A percentile compares a stretch with the other conserved stretches of the same genome.
Conservation (phyloP, 2,113 vertebrate species). For the Polyodon spathula region DNA sequence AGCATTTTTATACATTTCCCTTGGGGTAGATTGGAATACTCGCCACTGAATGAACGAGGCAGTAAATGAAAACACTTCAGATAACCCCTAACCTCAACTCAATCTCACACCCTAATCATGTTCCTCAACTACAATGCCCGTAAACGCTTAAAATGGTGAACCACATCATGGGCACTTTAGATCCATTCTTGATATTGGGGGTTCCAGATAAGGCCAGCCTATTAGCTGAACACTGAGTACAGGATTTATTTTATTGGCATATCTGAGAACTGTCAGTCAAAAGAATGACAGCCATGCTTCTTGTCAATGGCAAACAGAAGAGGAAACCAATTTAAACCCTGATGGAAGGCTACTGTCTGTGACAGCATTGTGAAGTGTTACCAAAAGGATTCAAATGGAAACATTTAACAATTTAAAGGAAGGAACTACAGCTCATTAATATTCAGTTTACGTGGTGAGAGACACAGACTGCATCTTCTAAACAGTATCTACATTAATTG, state of each 20-base stretch:
- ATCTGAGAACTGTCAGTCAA: slow-evolving; percentile 21
- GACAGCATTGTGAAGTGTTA: no score
- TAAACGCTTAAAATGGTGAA: slow-evolving; percentile 16
- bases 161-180: slow-evolving; percentile 6
- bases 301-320: slow-evolving; percentile 7
- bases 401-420: no score
- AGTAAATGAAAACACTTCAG: slow-evolving; percentile 11
- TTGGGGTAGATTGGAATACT: background rate
- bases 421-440: no score
- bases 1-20: slow-evolving; percentile 2
- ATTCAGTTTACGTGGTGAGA: no score
- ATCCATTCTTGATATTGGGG: slow-evolving; percentile 16
- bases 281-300: background rate
- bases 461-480: no score
- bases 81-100: slow-evolving; percentile 17
- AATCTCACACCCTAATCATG: slow-evolving; percentile 25
- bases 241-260: slow-evolving; percentile 11
- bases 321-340: background rate
- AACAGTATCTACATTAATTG: no score
- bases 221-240: slow-evolving; percentile 26
- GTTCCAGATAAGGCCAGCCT: slow-evolving; percentile 28
- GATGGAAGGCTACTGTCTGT: background rate
- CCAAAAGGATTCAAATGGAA: no score
- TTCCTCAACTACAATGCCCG: slow-evolving; percentile 18
- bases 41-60: background rate